These are phyloP conservation scores for Hoplodrina blanda DNA, from an alignment of 2,888 invertebrate species.

Conservation along the genomic window DNA sequence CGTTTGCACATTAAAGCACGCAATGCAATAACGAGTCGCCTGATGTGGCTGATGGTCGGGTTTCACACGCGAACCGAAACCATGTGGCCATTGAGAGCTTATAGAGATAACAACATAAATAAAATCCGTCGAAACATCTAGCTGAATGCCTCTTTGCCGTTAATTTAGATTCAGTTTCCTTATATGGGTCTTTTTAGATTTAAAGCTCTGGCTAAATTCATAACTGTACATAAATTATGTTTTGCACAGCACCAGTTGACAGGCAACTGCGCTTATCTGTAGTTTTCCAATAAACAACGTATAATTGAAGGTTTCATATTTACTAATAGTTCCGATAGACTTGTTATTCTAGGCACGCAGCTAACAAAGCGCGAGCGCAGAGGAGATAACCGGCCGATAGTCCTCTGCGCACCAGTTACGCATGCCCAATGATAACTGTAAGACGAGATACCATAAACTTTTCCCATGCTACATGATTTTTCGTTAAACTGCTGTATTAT, in stretches of 20 bases:
- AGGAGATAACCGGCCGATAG: conserved; percentile 81
- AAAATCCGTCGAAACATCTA: conserved; percentile 63
- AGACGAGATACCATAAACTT: conserved; percentile 77
- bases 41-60: conserved; percentile 67
- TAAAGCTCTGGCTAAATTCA: conserved; percentile 60
- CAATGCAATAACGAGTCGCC: conserved; percentile 72
- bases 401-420: conserved; percentile 77
- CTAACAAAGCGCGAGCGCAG: conserved; percentile 84
- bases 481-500: conserved; percentile 77
- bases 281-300: conserved; percentile 73
- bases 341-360: conserved; percentile 86
- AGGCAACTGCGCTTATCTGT: conserved; percentile 59
- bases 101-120: conserved; percentile 67
- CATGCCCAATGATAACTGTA: conserved; percentile 85
- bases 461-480: conserved; percentile 79
- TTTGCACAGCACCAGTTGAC: conserved; percentile 56
- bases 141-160: conserved; percentile 55
- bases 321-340: conserved; percentile 83
- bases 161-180: conserved; percentile 66
- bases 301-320: conserved; percentile 84
- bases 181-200: conserved; percentile 67
- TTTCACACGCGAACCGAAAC: conserved; percentile 76
- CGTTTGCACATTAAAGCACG: conserved; percentile 78
- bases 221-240: conserved; percentile 69
- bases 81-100: conserved; percentile 60